Evolutionary conservation across 2,113 vertebrate genomes (phyloP).

Genomic region (Lathamus discolor): DNA sequence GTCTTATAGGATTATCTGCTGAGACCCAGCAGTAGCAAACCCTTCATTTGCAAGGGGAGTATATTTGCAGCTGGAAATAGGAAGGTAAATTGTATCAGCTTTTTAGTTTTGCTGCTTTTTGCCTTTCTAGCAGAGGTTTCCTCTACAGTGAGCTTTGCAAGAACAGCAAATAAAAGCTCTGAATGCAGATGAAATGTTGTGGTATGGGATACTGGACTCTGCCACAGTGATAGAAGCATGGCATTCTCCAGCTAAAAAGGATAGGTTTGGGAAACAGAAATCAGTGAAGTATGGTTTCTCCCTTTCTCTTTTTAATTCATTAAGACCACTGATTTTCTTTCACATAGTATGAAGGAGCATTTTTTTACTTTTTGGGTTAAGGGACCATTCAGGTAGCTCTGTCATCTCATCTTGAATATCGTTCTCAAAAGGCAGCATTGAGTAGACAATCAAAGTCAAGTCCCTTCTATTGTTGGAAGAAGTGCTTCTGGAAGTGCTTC

Average conservation of each 20-base stretch:
- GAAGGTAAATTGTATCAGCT: neutral
- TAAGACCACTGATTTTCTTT: neutral
- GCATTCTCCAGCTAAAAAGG: neutral
- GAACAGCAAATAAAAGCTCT: neutral
- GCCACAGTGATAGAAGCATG: neutral
- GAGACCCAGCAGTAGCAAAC: neutral
- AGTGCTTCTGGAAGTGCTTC: neutral
- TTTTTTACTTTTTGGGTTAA: neutral
- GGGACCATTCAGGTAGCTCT: neutral
- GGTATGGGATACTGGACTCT: neutral
- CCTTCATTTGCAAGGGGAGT: neutral
- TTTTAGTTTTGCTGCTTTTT: neutral
- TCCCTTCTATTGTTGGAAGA: neutral
- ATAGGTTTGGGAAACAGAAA: neutral
- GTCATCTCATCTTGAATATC: neutral
- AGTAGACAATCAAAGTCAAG: neutral
- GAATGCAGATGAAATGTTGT: neutral
- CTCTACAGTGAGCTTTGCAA: neutral
- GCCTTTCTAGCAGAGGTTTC: neutral
- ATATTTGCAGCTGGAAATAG: neutral
- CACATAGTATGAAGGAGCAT: neutral
- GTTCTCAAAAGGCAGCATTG: neutral
- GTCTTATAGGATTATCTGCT: neutral
- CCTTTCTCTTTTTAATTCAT: neutral
- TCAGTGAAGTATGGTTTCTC: neutral